Base-by-base conservation (phyloP, 2,797 vertebrate genomes). In the Mareca penelope region DNA sequence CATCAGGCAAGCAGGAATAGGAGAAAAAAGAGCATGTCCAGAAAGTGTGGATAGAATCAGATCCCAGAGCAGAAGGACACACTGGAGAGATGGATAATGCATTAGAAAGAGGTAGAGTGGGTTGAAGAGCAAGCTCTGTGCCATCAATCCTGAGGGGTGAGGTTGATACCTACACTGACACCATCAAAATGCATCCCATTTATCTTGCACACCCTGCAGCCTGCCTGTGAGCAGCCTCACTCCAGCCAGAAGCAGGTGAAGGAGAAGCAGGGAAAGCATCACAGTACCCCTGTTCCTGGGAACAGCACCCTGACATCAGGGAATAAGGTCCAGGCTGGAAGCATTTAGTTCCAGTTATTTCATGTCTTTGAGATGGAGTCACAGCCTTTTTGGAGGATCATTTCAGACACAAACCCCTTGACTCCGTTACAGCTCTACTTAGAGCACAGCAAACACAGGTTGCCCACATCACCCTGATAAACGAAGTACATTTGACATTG, bases 21-120 rank as follows among this genome's bases (percentile, higher is more conserved):
- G 5, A 4, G 7, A 14, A 10, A 40, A 40, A 61, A 61, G 24
- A 22, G 3, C 18, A n/a, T 35, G n/a, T 35, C 46, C 12, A 15
- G 18, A 28, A 63, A 50, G n/a, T 0, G 0, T 12, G 19, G 57
- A 31, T 37, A 15, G 12, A 67, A 37, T 26, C 48, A 39, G 29
- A 53, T 15, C 29, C 57, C 56, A 31, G 28, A 53, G 57, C 33
- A n/a, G 22, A 35, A 81, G 31, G 55, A 17, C 8, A 39, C 12
- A 31, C 48, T 53, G 61, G 28, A 28, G 16, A 21, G 56, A 26
- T 7, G 3, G 26, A 28, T 7, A 11, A 70, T 2, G 1, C 16
- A 53, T 31, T 8, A 63, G 26, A 37, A 88, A 5, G 16, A 33
- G 9, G 50, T 1, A 57, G 31, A 48, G 15, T 7, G n/a, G 63